Evolutionary conservation across 1,140 invertebrate genomes (phyloP), one percentile per base, ranked within the genome.

Genomic region (Aphaenogaster ashmeadi): DNA sequence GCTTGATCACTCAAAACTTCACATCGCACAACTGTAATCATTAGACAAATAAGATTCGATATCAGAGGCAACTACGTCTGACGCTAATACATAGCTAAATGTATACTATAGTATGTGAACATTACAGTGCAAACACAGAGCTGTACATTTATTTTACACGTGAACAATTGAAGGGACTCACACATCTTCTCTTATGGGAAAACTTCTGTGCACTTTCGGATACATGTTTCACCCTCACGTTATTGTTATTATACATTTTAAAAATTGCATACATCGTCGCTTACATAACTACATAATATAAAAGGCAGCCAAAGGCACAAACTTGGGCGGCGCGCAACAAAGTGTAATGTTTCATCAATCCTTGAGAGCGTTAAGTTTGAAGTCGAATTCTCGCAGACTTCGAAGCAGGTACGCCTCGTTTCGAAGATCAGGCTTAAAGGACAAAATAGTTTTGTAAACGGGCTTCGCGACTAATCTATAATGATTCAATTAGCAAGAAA

Each of bases 261-360:
- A 36, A 79, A 86, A 54, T 52, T 67, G 47, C 47, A 44, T 71
- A 71, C 60, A 66, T 78, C 38, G 33, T 87, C 18, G 15, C 27
- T 86, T 88, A 72, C 27, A 72, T 52, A 54, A 41, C 13, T 87
- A 87, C 36, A 21, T 6, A 88, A 62, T 79, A 58, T 90, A 90
- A 83, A 90, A 91, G 64, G 64, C 89, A 83, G 83, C 64, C 89
- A 91, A 27, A 91, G 90, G 89, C 89, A 91, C 87, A 74, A 72
- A 91, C 69, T 86, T 86, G 64, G 64, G 77, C 58, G 86, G 75
- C 44, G 58, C 21, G 47, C 71, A 87, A 80, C n/a, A 38, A 52
- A 74, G 38, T 60, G 11, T 15, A 78, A n/a, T 78, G 36, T 38
- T 85, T 7, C 56, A n/a, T 58, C 38, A 36, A 74, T 71, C 33